Conservation (phyloP, 2,888 invertebrate genomes). For the Alloscopus bannaensis region DNA sequence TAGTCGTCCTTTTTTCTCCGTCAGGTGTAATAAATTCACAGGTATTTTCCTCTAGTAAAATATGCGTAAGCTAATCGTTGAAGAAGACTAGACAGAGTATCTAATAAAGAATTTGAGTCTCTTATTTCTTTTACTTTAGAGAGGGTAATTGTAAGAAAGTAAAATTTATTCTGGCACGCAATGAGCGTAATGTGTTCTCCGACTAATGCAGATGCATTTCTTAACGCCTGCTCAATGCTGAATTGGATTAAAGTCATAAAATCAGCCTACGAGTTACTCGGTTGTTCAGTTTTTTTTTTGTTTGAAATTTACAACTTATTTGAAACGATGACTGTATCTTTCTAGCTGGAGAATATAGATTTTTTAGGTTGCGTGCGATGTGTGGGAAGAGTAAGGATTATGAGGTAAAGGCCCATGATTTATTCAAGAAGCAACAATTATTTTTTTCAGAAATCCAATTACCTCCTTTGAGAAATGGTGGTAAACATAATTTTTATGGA, state of each 20-base stretch:
- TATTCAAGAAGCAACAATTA: slow-evolving; percentile 24
- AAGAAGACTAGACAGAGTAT: no score
- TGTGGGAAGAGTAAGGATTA: not conserved
- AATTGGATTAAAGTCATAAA: slow-evolving; percentile 27
- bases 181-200: no score
- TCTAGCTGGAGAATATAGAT: not conserved
- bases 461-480: slow-evolving; percentile 37
- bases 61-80: no score
- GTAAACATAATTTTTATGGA: slow-evolving; percentile 44
- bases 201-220: no score
- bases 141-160: no score
- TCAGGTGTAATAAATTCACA: no score
- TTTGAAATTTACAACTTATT: slow-evolving; percentile 15
- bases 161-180: no score
- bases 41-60: no score
- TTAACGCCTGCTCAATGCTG: no score
- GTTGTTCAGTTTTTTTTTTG: not conserved
- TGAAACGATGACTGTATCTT: slow-evolving; percentile 1
- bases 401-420: not conserved
- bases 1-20: no score
- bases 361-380: not conserved
- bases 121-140: no score
- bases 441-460: slow-evolving; percentile 35
- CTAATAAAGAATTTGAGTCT: no score
- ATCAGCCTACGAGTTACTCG: not conserved